These are phyloP conservation scores for Drosophila melanogaster DNA, from an alignment of 1,140 invertebrate species.

Conservation along the genomic window Release_6_plus_ISO1_MT NC_004354.4:6271501-6272000, in stretches of 20 bases:
- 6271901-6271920: constrained; percentile 98
- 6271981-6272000: constrained; percentile 96
- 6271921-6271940: constrained; percentile 95
- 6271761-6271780: constrained; percentile 96
- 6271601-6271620: constrained; percentile 95
- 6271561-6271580: constrained; percentile 95
- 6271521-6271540: constrained; percentile 93
- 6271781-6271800: constrained; percentile 92
- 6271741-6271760: constrained; percentile 98
- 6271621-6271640: constrained; percentile 94
- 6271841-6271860: constrained; percentile 99
- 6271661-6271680: constrained; percentile 93
- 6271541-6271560: constrained; percentile 90
- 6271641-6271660: constrained; percentile 97
- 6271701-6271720: constrained; percentile 99
- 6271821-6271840: constrained; percentile 98
- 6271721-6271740: constrained; percentile 96
- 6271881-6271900: constrained; percentile 96
- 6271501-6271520: constrained; percentile 93
- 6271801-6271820: constrained; percentile 93
- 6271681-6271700: constrained; percentile 95
- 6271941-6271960: constrained; percentile 96
- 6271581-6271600: constrained; percentile 97
- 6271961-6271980: constrained; percentile 96
- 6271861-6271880: constrained; percentile 94